A percentile compares a stretch with the other conserved stretches of the same genome.
phyloP scores from a whole-genome alignment of 2,797 vertebrate species.

The Rousettus madagascariensis region DNA sequence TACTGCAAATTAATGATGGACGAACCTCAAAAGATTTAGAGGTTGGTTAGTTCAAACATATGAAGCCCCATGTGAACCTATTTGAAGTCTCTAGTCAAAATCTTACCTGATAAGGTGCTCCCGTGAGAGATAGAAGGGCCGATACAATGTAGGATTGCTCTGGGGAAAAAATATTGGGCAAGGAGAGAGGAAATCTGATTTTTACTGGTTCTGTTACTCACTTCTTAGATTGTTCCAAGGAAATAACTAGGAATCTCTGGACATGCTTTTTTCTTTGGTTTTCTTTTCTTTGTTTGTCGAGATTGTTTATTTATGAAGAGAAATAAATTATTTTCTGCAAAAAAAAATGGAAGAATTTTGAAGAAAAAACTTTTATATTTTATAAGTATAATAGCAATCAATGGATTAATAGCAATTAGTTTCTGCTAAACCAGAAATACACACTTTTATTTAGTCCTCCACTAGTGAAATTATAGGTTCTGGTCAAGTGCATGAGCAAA shows the following conservation, averaged over 20 bases:
- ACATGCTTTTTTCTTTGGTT: neutral
- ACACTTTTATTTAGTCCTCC: slow-evolving; percentile 27
- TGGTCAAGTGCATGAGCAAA: neutral
- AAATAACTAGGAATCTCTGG: slow-evolving; percentile 30
- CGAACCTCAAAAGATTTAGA: slow-evolving; percentile 36
- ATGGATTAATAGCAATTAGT: slow-evolving; percentile 35
- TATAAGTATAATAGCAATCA: neutral
- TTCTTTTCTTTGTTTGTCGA: neutral
- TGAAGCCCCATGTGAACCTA: neutral
- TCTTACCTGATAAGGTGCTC: slow-evolving; percentile 12
- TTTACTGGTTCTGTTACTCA: neutral
- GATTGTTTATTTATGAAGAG: slow-evolving; percentile 8
- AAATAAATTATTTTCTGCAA: slow-evolving; percentile 27
- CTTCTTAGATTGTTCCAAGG: neutral
- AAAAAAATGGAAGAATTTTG: neutral
- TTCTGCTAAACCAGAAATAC: slow-evolving; percentile 45
- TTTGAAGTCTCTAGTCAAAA: slow-evolving; percentile 15
- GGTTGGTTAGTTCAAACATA: slow-evolving; percentile 49
- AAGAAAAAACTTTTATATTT: slow-evolving; percentile 25
- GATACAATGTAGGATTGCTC: neutral
- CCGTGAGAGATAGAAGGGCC: neutral
- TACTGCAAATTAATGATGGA: slow-evolving; percentile 71
- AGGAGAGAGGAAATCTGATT: neutral
- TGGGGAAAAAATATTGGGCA: neutral
- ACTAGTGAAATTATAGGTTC: slow-evolving; percentile 21